phyloP scores from a whole-genome alignment of 2,113 vertebrate genomes.

The Cyanistes caeruleus region DNA sequence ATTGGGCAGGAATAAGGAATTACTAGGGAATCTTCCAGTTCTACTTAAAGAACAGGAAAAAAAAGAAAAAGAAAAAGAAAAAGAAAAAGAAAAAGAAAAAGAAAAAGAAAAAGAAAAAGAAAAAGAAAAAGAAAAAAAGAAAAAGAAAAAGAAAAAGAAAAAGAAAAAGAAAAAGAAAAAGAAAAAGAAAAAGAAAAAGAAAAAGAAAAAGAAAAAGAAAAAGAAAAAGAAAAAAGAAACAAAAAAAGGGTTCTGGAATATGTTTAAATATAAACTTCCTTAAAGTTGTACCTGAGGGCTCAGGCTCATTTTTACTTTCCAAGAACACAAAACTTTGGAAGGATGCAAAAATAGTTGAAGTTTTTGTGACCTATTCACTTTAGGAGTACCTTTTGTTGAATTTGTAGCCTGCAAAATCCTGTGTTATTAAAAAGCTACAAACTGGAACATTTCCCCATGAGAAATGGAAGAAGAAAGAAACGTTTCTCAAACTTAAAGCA shows the following conservation, averaged over 20 bases:
- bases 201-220: neutral
- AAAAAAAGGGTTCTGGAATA: neutral
- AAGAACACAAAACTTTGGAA: neutral
- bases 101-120: neutral
- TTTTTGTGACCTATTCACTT: neutral
- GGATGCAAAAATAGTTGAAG: neutral
- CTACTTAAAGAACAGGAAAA: neutral
- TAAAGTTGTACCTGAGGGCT: neutral
- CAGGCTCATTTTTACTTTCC: neutral
- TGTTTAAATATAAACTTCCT: neutral
- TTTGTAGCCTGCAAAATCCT: neutral
- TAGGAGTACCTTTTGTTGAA: neutral
- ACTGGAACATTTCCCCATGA: neutral
- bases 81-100: too few relatives aligned
- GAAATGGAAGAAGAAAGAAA: neutral
- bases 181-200: too few relatives aligned
- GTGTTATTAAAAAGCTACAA: neutral
- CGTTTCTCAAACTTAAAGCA: neutral
- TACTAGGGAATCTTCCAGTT: neutral
- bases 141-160: neutral
- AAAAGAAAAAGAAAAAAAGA: too few relatives aligned
- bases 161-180: too few relatives aligned
- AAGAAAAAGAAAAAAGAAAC: neutral
- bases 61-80: too few relatives aligned
- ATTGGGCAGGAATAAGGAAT: neutral